These are phyloP conservation scores for Busseola fusca DNA, from an alignment of 2,888 invertebrate genomes.

Conservation along the genomic window DNA sequence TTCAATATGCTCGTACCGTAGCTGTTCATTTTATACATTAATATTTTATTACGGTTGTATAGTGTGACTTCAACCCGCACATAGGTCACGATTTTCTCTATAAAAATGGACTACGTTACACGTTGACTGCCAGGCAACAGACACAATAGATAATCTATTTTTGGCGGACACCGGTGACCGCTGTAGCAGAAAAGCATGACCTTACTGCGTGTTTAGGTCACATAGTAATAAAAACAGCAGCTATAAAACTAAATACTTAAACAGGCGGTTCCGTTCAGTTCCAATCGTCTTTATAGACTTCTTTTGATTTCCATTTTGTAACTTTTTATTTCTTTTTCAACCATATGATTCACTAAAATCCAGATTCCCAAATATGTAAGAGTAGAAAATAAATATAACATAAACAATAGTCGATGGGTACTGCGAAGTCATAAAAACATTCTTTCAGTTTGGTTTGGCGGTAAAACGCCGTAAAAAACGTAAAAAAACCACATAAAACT, in stretches of 20 bases:
- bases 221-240: no score
- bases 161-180: no score
- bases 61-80: no score
- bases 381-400: constrained; percentile 19
- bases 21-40: no score
- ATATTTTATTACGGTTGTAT: no score
- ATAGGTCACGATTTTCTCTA: no score
- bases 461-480: constrained; percentile 24
- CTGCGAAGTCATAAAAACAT: constrained; percentile 46
- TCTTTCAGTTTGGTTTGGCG: constrained; percentile 38
- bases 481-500: constrained; percentile 32
- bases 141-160: no score
- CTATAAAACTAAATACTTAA: not conserved
- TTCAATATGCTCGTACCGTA: no score
- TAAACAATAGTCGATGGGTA: constrained; percentile 16
- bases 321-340: not conserved
- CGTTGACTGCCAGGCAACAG: no score
- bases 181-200: no score
- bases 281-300: not conserved
- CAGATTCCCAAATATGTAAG: constrained; percentile 31
- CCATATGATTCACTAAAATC: constrained; percentile 4
- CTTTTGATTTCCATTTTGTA: not conserved
- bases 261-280: not conserved
- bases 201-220: no score
- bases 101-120: no score